phyloP scores from a whole-genome alignment of 2,797 vertebrate genomes.

The Pteronotus mesoamericanus region DNA sequence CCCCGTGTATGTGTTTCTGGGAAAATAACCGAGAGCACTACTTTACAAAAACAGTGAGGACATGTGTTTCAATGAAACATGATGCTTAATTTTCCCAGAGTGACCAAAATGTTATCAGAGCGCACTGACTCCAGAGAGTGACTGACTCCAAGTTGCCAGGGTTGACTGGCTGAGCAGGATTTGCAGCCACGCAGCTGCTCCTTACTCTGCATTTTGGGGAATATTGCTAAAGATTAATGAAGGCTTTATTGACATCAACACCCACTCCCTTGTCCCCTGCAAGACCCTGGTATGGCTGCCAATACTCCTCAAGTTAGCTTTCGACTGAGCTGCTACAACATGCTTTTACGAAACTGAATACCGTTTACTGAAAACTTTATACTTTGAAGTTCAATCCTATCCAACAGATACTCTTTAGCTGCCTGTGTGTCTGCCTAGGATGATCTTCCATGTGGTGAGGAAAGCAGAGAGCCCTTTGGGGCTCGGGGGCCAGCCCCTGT shows the following conservation, averaged over 20 bases:
- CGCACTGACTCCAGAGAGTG: not conserved
- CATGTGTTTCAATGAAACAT: not conserved
- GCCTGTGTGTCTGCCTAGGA: not conserved
- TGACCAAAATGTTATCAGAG: not conserved
- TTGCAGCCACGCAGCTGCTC: not conserved
- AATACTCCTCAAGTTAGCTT: not conserved
- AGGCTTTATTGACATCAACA: not conserved
- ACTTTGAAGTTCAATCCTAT: not conserved
- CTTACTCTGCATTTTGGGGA: not conserved
- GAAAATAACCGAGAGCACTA: not conserved
- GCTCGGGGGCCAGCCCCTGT: too few species aligned
- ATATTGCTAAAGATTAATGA: not conserved
- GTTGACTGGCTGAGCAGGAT: not conserved
- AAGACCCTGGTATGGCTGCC: not conserved
- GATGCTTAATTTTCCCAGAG: not conserved
- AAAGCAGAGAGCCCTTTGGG: not conserved
- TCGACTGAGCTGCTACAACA: not conserved
- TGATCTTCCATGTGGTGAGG: not conserved
- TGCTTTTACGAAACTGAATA: not conserved
- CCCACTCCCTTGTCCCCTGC: not conserved
- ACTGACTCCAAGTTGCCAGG: not conserved
- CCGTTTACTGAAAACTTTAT: not conserved
- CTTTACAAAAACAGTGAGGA: not conserved
- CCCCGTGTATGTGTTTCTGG: not conserved
- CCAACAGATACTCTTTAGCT: not conserved